Evolutionary conservation across 2,888 invertebrate genomes (phyloP).

Genomic region (Pyrrhosoma nymphula): DNA sequence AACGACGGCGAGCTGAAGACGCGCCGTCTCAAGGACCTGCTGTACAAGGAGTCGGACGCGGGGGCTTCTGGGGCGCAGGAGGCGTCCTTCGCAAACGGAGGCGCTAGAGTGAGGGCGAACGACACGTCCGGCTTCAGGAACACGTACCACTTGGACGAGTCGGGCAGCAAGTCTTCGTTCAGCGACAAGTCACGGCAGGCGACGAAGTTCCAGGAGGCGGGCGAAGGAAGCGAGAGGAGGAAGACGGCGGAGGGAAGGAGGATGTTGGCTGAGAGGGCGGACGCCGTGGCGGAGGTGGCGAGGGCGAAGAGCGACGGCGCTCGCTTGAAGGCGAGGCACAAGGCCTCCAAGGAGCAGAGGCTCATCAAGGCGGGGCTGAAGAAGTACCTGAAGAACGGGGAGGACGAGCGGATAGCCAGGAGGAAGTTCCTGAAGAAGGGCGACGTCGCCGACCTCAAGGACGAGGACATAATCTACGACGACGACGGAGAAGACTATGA

Average conservation of each 20-base stretch:
- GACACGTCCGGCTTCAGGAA: constrained; percentile 71
- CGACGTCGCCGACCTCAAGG: not conserved
- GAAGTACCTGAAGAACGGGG: constrained; percentile 31
- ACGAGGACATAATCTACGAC: not conserved
- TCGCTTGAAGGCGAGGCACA: not conserved
- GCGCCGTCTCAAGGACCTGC: not conserved
- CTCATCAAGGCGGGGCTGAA: not conserved
- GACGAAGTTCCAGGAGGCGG: not conserved
- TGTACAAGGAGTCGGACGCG: not conserved
- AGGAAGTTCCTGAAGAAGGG: constrained; percentile 10
- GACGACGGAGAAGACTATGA: not conserved
- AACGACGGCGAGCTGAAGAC: constrained; percentile 23
- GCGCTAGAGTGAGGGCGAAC: not conserved
- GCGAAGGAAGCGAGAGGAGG: not conserved
- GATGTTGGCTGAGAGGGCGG: not conserved
- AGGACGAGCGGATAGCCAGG: not conserved
- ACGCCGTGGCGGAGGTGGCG: not conserved
- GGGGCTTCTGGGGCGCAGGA: not conserved
- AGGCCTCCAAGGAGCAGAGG: not conserved
- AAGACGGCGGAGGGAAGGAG: not conserved
- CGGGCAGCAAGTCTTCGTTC: constrained; percentile 71
- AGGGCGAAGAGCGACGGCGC: not conserved
- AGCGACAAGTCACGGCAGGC: constrained; percentile 68
- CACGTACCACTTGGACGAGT: constrained; percentile 72
- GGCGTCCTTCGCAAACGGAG: not conserved